These are phyloP conservation scores for Mimas tiliae DNA, from an alignment of 2,888 invertebrate species.

Conservation along the genomic window DNA sequence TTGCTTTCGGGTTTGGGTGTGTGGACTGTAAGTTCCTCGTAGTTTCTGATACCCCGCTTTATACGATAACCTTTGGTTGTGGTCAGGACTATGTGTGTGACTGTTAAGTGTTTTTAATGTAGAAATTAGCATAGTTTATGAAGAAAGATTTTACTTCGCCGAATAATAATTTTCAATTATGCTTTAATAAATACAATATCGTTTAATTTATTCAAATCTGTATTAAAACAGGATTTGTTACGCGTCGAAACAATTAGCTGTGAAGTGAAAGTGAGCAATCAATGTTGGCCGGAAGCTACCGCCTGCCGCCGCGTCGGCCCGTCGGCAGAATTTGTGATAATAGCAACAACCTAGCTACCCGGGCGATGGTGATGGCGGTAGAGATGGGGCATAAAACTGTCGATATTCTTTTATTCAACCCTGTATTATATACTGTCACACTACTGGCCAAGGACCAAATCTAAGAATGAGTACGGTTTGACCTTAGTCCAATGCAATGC, in stretches of 20 bases:
- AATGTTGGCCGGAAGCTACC: conserved; percentile 4
- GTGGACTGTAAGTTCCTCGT: too few species aligned
- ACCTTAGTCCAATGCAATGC: too few species aligned
- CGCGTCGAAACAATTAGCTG: conserved; percentile 15
- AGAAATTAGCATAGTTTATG: too few species aligned
- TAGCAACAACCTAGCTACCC: neutral
- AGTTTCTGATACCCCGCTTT: too few species aligned
- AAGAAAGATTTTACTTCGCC: neutral
- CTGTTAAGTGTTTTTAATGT: too few species aligned
- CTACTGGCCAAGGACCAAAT: too few species aligned
- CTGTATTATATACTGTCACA: too few species aligned
- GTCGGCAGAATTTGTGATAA: conserved; percentile 1
- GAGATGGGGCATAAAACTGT: neutral
- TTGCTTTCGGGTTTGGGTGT: too few species aligned
- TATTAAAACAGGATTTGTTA: conserved; percentile 6
- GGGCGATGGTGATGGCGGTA: conserved; percentile 1
- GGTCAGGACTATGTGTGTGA: too few species aligned
- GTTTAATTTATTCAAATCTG: neutral
- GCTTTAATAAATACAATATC: neutral
- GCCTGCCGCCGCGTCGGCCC: neutral
- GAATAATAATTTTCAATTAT: neutral
- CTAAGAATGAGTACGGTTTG: too few species aligned
- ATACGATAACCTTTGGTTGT: too few species aligned
- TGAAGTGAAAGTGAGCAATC: conserved; percentile 12
- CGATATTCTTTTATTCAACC: neutral